Evolutionary conservation across 2,113 vertebrate species (phyloP), one percentile per base, ranked within the genome.

Genomic region (Neofelis nebulosa): DNA sequence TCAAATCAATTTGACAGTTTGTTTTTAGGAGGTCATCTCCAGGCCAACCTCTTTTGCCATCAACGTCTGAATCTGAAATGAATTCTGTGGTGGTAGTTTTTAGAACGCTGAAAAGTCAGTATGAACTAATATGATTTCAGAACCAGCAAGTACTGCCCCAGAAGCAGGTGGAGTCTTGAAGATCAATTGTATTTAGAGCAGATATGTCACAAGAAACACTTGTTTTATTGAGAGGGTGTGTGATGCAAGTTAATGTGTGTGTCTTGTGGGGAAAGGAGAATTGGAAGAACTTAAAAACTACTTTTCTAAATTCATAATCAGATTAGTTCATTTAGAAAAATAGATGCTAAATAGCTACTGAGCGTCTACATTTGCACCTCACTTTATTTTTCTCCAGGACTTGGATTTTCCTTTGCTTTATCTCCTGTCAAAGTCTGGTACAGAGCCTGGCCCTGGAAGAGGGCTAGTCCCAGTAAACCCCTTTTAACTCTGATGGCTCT

Each of bases 351-450:
- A 36, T 88, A 89, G 57, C 65, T 76, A 61, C 45, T 9, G 7
- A 81, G 5, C 25, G 41, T 63, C 65, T 38, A 63, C 10, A 50
- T 81, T 79, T 96, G 38, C 41, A 91, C 74, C 38, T 80, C 63
- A 33, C 33, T 84, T 50, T 94, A 38, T 82, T 84, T 81, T 73
- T 63, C 92, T 65, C 76, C 18, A n/a, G 83, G 85, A 82, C 69
- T 90, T 96, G 73, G 45, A 78, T 45, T 97, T 95, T 81, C 41
- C 78, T 95, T 85, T 95, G 80, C 89, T 96, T 91, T 78, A 63
- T 79, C 38, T 93, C 52, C 14, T 63, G 31, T 95, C 71, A 92
- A 88, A 97, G 82, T 14, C 38, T 92, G 76, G 38, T 55, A 27
- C 27, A 41, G 79, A 83, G 63, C 68, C 65, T 74, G 27, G 38